Percentiles rank a stretch among this genome's conserved stretches.
Conservation (phyloP, 2,113 vertebrate species). For the Pachycephala philippinensis region DNA sequence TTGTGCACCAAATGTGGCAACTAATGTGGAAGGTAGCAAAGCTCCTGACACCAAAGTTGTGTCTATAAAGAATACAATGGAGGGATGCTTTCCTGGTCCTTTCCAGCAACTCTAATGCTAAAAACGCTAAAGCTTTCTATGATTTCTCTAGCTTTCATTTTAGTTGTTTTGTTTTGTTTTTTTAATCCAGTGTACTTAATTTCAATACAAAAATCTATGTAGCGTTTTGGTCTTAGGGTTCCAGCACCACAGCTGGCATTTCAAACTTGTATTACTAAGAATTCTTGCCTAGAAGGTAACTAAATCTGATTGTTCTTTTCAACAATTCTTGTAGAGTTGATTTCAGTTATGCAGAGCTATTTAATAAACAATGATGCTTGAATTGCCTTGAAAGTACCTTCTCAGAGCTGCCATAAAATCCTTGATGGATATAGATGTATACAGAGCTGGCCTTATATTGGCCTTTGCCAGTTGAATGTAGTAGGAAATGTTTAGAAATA, state of each 20-base stretch:
- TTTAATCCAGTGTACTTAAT: neutral
- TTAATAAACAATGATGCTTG: neutral
- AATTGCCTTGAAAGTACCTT: neutral
- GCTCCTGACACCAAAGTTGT: neutral
- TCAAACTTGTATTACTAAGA: neutral
- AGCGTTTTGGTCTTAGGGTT: neutral
- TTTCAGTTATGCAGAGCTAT: neutral
- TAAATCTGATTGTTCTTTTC: neutral
- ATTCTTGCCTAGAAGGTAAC: neutral
- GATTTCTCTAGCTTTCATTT: neutral
- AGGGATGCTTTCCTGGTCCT: neutral
- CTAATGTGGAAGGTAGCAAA: neutral
- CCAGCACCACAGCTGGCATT: neutral
- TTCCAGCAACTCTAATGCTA: neutral
- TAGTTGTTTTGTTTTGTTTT: neutral
- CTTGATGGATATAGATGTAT: neutral
- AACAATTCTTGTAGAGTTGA: neutral
- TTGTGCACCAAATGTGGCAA: neutral
- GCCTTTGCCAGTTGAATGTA: neutral
- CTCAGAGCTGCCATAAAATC: neutral
- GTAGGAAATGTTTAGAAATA: neutral
- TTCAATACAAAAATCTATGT: neutral
- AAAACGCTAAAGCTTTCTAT: neutral
- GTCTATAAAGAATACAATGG: neutral
- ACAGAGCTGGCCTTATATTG: neutral